Evolutionary conservation across 2,888 invertebrate species (phyloP).

Genomic region (Drosophila diplacantha): DNA sequence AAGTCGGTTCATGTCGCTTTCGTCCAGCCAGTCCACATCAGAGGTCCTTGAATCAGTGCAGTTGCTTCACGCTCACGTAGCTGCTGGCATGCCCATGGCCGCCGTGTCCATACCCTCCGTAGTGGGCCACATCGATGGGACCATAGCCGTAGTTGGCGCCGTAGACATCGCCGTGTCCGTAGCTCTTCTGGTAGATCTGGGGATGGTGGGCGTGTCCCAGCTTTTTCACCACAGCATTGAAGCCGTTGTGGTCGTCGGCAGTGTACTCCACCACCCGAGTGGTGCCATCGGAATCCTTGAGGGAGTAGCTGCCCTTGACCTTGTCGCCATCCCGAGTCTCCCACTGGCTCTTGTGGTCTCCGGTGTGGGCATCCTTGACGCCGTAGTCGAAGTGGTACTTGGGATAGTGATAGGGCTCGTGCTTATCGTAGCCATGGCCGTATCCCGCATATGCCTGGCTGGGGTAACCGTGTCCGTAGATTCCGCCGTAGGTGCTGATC

Average conservation of each 20-base stretch:
- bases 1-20: conserved; percentile 3
- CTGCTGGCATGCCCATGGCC: conserved; percentile 71
- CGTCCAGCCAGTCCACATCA: background rate
- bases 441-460: conserved; percentile 39
- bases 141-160: conserved; percentile 56
- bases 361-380: conserved; percentile 79
- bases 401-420: conserved; percentile 78
- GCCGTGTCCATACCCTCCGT: conserved; percentile 44
- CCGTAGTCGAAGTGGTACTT: conserved; percentile 79
- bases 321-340: conserved; percentile 79
- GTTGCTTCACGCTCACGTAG: conserved; percentile 71
- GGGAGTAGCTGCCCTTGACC: conserved; percentile 79
- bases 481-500: conserved; percentile 40
- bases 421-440: conserved; percentile 60
- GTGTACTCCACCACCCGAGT: conserved; percentile 79
- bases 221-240: conserved; percentile 79
- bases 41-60: conserved; percentile 41
- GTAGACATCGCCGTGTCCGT: conserved; percentile 50
- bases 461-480: conserved; percentile 37
- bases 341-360: conserved; percentile 79
- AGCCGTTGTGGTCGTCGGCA: conserved; percentile 79
- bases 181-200: conserved; percentile 61
- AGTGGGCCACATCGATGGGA: conserved; percentile 42
- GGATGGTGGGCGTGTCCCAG: conserved; percentile 77
- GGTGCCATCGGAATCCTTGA: conserved; percentile 79